These are phyloP conservation scores for Eupeodes corollae DNA, from an alignment of 1,140 invertebrate genomes.

Conservation along the genomic window DNA sequence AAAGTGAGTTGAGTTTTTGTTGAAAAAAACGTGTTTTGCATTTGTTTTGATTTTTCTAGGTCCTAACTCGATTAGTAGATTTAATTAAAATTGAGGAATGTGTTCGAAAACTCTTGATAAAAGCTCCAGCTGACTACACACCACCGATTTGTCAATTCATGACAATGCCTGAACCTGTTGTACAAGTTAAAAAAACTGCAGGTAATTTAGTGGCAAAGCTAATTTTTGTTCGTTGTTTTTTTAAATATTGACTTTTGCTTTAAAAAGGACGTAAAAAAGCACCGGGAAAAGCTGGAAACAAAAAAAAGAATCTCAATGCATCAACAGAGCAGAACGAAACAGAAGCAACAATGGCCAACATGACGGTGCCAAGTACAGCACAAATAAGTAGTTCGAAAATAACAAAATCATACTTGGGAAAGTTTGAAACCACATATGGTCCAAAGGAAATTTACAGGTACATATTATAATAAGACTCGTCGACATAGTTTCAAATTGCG, in stretches of 20 bases:
- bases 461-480: too few species aligned
- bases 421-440: slow-evolving; percentile 26
- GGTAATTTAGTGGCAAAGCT: neutral
- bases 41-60: slow-evolving; percentile 5
- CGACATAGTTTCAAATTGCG: too few species aligned
- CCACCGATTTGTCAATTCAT: slow-evolving; percentile 39
- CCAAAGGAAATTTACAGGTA: slow-evolving; percentile 18
- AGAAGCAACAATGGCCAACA: slow-evolving; percentile 10
- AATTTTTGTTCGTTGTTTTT: neutral
- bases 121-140: slow-evolving; percentile 47
- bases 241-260: too few species aligned
- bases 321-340: slow-evolving; percentile 14
- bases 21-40: neutral
- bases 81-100: slow-evolving; percentile 49
- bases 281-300: too few species aligned
- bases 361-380: slow-evolving; percentile 13
- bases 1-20: slow-evolving; percentile 30
- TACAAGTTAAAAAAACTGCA: neutral
- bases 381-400: neutral
- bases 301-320: neutral
- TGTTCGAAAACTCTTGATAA: slow-evolving; percentile 36
- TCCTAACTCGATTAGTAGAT: slow-evolving; percentile 44
- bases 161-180: neutral
- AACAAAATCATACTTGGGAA: slow-evolving; percentile 9
- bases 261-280: too few species aligned